Evolutionary conservation across 2,888 invertebrate species (phyloP), one percentile per base, ranked within the genome.

Genomic region (Nipponacmea schrenckii): DNA sequence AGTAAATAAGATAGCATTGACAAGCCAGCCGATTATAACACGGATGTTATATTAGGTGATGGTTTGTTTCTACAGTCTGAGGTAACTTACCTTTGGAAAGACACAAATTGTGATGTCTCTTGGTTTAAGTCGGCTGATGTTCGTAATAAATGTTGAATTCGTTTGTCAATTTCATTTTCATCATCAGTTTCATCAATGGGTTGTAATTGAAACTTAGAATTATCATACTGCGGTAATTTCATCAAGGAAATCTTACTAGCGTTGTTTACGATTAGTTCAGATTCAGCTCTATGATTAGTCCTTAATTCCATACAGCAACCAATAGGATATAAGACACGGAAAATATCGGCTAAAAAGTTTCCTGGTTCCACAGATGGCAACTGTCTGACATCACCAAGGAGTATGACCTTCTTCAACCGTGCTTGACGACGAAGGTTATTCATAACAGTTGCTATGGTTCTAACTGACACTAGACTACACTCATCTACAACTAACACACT

Each of bases 291-390:
- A 68, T 87, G 87, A 70, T 86, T 87, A 14, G 80, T 84, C 62
- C 72, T 73, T 31, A 87, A 74, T 66, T 82, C 83, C 7, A 84
- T 69, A 64, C 81, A 77, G 69, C 81, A 79, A 20, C 83, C 80
- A 31, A 71, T 62, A 5, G 26, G 44, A n/a, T 62, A 27, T 24
- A 80, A 66, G 14, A 74, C 67, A 24, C 50, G 48, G 65, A 74
- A 74, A 17, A 73, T 45, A 67, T 72, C 86, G 1, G 71, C 69
- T n/a, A 87, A 79, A 69, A 87, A 85, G 71, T 84, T 81, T 17
- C 87, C 87, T 2, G 87, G 83, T 70, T 86, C 85, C 12, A 87
- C 85, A 20, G 85, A 86, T 0, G 87, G 87, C 67, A 87, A 75
- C 77, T 87, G 87, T 69, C 84, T 64, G 1, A 86, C 71, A 70